These are phyloP conservation scores for Mobula birostris DNA, from an alignment of 2,113 vertebrate species.

Conservation along the genomic window DNA sequence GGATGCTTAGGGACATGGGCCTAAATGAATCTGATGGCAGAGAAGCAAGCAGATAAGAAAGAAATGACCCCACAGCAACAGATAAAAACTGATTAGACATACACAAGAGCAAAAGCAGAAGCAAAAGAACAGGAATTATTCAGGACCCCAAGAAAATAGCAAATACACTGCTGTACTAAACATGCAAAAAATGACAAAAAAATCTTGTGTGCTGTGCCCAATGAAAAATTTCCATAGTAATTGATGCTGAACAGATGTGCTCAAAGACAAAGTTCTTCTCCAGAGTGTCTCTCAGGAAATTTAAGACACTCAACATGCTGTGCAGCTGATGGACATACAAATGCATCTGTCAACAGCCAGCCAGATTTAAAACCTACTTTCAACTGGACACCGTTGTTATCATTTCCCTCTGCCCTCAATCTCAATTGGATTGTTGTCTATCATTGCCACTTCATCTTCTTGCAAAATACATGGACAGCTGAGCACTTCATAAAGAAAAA, in stretches of 20 bases:
- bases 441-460: not conserved
- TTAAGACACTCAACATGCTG: not conserved
- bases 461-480: not conserved
- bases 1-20: not conserved
- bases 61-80: not conserved
- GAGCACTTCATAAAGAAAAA: slow-evolving; percentile 4
- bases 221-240: not conserved
- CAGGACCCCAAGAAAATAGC: not conserved
- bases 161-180: not conserved
- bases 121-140: not conserved
- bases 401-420: not conserved
- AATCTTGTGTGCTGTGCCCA: not conserved
- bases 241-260: not conserved
- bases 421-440: not conserved
- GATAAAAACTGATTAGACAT: not conserved
- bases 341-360: not conserved
- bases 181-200: not conserved
- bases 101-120: no score
- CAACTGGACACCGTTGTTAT: not conserved
- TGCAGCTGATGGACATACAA: not conserved
- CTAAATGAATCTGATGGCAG: not conserved
- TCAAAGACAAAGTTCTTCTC: not conserved
- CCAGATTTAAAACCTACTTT: slow-evolving; percentile 19
- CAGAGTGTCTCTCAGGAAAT: not conserved
- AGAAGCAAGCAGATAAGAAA: not conserved